Evolutionary conservation across 2,797 vertebrate species (phyloP).

Genomic region (Numenius phaeopus): DNA sequence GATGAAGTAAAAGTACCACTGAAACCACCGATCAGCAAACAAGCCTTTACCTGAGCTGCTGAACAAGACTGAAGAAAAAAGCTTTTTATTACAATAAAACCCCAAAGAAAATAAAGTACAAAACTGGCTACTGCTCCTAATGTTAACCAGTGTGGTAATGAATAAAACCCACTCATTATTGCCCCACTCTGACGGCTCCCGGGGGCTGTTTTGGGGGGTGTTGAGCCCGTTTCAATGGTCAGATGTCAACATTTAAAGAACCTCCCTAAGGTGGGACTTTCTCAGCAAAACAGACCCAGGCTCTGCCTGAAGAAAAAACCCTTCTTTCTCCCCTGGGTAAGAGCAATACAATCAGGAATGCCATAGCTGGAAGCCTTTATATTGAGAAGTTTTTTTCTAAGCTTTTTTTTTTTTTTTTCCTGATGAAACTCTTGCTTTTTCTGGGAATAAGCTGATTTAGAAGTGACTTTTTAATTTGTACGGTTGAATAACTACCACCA

Average conservation of each 20-base stretch:
- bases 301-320: not conserved
- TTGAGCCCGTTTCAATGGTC: not conserved
- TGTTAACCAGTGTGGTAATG: not conserved
- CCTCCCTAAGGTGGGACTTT: not conserved
- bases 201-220: not conserved
- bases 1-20: not conserved
- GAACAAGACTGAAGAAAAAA: not conserved
- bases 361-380: not conserved
- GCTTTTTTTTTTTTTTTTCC: not conserved
- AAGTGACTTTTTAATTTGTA: conserved; percentile 18
- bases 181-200: not conserved
- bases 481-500: not conserved
- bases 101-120: not conserved
- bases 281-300: not conserved
- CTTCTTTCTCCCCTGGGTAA: not conserved
- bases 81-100: not conserved
- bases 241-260: not conserved
- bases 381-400: not conserved
- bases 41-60: not conserved
- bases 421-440: not conserved
- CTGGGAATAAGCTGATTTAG: not conserved
- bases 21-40: conserved; percentile 6
- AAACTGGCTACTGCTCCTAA: not conserved
- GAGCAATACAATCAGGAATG: not conserved
- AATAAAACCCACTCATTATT: not conserved